Conservation (phyloP, 2,888 invertebrate species). For the Stenotaenia linearis region DNA sequence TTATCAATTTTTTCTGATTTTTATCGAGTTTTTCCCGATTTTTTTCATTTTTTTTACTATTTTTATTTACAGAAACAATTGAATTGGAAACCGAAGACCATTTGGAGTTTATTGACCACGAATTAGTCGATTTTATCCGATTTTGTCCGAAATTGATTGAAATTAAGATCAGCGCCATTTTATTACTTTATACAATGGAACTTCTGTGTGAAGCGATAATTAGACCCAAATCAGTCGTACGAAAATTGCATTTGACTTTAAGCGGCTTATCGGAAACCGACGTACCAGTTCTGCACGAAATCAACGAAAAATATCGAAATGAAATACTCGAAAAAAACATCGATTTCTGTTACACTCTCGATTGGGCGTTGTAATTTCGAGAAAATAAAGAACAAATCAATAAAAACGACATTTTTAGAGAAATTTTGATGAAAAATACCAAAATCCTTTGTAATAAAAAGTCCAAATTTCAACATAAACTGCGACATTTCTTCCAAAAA, state of each 20-base stretch:
- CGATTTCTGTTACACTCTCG: neutral
- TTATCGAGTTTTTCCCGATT: no score
- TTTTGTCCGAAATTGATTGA: neutral
- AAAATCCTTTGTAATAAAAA: no score
- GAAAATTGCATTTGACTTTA: neutral
- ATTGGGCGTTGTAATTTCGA: neutral
- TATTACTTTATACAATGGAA: neutral
- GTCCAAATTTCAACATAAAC: no score
- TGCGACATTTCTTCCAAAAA: no score
- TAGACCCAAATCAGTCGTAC: neutral
- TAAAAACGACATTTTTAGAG: no score
- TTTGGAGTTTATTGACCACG: neutral
- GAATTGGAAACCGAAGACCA: neutral
- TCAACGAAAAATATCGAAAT: neutral
- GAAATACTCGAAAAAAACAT: neutral
- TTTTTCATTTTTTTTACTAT: neutral
- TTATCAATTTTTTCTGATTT: no score
- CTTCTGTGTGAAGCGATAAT: neutral
- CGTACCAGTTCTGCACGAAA: neutral
- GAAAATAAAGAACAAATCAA: no score
- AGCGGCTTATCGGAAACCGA: neutral
- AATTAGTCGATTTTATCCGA: neutral
- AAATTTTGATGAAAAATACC: no score
- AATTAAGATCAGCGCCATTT: neutral
- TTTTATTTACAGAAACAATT: neutral